Base-by-base conservation (phyloP, 2,113 vertebrate genomes). In the Leptobrachium ailaonicum region DNA sequence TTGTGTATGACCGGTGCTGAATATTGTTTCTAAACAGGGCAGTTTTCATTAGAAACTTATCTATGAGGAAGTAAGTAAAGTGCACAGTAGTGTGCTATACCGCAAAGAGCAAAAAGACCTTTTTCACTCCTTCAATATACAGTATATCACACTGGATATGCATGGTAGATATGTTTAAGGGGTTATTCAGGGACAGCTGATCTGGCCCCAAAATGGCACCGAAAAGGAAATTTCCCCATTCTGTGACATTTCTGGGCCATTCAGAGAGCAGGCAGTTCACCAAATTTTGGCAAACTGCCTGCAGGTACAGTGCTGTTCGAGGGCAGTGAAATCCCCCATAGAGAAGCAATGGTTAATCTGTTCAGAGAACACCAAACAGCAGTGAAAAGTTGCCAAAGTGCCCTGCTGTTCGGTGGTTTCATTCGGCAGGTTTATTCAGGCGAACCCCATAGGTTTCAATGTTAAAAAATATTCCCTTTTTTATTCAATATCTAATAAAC, bases 11-110 rank as follows among this genome's bases (percentile, higher is more conserved):
- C 13, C 56, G 9, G 10, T 11, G 56, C 56, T 1, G 13, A 60
- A 12, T 8, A 60, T 4, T 14, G 11, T 3, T 60, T 60, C 56
- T 60, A 60, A 60, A 60, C 13, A 10, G 56, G 56, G 62, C 74
- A 50, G 74, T 76, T 76, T 76, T 45, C 68, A 68, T 14, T 73
- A 56, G 68, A 73, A 71, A 71, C 54, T 63, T 71, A 71, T 71
- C 68, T 6, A 14, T 40, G 62, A 79, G 68, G 70, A 79, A 79
- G 41, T 64, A 41, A 40, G 63, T 58, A 12, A 13, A 45, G 56
- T 53, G 77, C 77, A 63, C 53, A 72, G 53, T 42, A 41, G 43
- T 53, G 10, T 10, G 32, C 42, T 14, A 54, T 42, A 6, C 13
- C 63, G 66, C 67, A 67, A 41, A 40, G n/a, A 12, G 2, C 11